Evolutionary conservation across 2,797 vertebrate species (phyloP).

Genomic region (Telmatherina bonti): DNA sequence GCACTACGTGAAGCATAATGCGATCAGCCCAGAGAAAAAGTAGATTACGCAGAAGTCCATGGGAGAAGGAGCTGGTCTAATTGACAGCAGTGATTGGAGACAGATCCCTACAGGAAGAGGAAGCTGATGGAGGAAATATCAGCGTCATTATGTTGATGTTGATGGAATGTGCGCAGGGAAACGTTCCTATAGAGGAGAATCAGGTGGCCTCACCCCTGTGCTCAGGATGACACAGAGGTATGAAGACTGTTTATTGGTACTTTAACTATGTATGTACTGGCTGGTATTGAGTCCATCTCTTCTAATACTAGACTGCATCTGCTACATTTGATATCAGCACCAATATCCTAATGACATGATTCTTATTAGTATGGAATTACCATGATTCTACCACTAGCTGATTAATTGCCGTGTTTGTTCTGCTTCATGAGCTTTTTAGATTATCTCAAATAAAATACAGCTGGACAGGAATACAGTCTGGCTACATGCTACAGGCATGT

Average conservation of each 20-base stretch:
- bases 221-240: conserved; percentile 16
- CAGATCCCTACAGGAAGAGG: conserved; percentile 89
- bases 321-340: not conserved
- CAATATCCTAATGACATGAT: not conserved
- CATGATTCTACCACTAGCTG: no score
- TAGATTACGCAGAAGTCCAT: conserved; percentile 91
- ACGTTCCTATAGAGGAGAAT: conserved; percentile 69
- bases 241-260: not conserved
- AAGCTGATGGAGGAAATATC: conserved; percentile 91
- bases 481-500: not conserved
- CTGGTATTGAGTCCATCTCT: not conserved
- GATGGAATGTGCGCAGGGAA: conserved; percentile 81
- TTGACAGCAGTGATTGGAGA: conserved; percentile 93
- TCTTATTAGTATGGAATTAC: not conserved
- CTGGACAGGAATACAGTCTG: not conserved
- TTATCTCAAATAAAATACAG: not conserved
- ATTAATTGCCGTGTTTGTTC: not conserved
- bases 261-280: not conserved
- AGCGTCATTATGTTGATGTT: conserved; percentile 82
- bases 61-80: conserved; percentile 90
- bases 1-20: conserved; percentile 89
- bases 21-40: conserved; percentile 92
- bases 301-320: not conserved
- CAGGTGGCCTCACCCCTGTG: conserved; percentile 24
- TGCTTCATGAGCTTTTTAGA: not conserved